Evolutionary conservation across 2,797 vertebrate genomes (phyloP), one percentile per base, ranked within the genome.

Genomic region (Pampus argenteus): DNA sequence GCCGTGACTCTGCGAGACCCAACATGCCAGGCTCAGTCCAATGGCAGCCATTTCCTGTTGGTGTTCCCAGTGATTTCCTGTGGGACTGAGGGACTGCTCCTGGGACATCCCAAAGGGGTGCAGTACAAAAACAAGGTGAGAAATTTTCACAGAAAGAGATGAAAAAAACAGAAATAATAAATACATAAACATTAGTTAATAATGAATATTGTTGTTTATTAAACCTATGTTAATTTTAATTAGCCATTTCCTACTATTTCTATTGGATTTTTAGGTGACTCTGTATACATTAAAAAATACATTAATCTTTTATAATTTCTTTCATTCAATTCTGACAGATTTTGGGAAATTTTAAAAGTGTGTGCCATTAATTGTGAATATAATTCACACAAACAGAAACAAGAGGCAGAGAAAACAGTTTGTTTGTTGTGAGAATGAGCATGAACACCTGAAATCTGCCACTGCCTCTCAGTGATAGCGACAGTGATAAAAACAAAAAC

Each of bases 11-110:
- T 95, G 61, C 83, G 62, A 29, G 94, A 95, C 63, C 86, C 71
- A 6, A 61, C 72, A 2, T 95, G 95, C 88, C 85, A 81, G 76
- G 94, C 92, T 49, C 62, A 83, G 73, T 90, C 85, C 49, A 95
- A 95, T 9, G 88, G 87, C 72, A 94, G 88, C 75, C 94, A 95
- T 80, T 95, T 95, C 91, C 91, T 95, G 78, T 84, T 95, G 82
- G 89, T 81, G 65, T 93, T 93, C 61, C 93, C 94, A 1, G 87
- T 94, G 66, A 90, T 93, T 90, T 93, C 87, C 93, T 95, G 95
- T 73, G 91, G 93, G 60, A 95, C 95, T 0, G 90, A 92, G 52
- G 89, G 66, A 4, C 34, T 87, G 67, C 64, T 94, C 34, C 73
- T 89, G 79, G 69, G 29, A 60, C 67, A 71, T 22, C 84, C 91